phyloP scores from a whole-genome alignment of 2,888 invertebrate species.

The Rhodophaea formosa region DNA sequence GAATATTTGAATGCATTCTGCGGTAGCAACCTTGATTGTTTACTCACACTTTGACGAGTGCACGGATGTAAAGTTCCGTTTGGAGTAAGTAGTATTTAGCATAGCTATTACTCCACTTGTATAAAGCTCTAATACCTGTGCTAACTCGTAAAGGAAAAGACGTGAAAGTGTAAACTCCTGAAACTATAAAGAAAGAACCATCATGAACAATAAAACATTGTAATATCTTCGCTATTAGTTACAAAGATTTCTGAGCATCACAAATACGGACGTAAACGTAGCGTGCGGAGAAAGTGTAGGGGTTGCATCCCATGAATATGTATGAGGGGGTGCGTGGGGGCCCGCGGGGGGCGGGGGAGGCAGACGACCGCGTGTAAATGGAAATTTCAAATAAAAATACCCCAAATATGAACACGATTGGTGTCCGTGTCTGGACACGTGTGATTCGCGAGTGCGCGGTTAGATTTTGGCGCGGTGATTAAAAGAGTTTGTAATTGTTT shows the following conservation, averaged over 20 bases:
- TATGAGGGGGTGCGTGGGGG: constrained; percentile 70
- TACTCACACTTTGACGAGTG: too few relatives aligned
- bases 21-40: too few relatives aligned
- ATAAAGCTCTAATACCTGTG: too few relatives aligned
- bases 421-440: constrained; percentile 60
- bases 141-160: too few relatives aligned
- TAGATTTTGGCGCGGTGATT: constrained; percentile 8
- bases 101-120: too few relatives aligned
- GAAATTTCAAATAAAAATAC: constrained; percentile 82
- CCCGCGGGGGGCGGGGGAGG: constrained; percentile 33
- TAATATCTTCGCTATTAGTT: constrained; percentile 37
- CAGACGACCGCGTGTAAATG: constrained; percentile 69
- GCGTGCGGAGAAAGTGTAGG: constrained; percentile 68
- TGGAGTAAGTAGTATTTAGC: too few relatives aligned
- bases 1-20: too few relatives aligned
- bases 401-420: constrained; percentile 79
- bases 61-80: too few relatives aligned
- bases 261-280: constrained; percentile 44
- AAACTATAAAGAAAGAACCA: neutral
- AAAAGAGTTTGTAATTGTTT: neutral
- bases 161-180: neutral
- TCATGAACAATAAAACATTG: constrained; percentile 1
- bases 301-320: constrained; percentile 85
- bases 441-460: constrained; percentile 40
- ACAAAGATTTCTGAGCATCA: constrained; percentile 58